These are phyloP conservation scores for Bos taurus DNA, from an alignment of 2,113 vertebrate genomes.

Conservation along the genomic window ARS-UCD2.0 NC_037340.1:62485501-62486000, in stretches of 20 bases:
- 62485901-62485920: neutral
- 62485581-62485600: neutral
- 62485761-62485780: neutral
- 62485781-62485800: neutral
- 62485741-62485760: neutral
- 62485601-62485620: neutral
- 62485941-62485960: accelerated
- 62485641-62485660: neutral
- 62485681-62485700: neutral
- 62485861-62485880: neutral
- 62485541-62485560: no score
- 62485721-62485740: neutral
- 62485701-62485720: neutral
- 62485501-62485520: no score
- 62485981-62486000: accelerated
- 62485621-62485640: neutral
- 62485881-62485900: neutral
- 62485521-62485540: no score
- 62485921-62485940: accelerated
- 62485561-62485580: no score
- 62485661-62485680: neutral
- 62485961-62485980: accelerated
- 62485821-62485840: accelerated
- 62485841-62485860: neutral
- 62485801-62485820: neutral